A percentile compares a stretch with the other conserved stretches of the same genome.
Conservation (phyloP, 2,797 vertebrate species). For the Neopelma chrysocephalum region DNA sequence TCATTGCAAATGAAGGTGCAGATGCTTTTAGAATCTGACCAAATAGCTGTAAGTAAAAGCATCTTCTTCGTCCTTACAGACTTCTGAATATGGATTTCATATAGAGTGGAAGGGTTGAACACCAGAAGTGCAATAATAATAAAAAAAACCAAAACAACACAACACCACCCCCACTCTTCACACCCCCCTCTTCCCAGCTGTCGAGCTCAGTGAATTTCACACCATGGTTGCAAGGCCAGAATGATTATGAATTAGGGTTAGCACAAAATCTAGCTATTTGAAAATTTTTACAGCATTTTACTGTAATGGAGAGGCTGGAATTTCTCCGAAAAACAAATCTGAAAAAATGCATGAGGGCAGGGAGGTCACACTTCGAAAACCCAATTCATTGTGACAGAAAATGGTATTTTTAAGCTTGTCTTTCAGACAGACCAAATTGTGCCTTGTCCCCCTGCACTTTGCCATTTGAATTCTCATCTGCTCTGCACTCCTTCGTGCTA, state of each 20-base stretch:
- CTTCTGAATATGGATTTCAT: slow-evolving; percentile 7
- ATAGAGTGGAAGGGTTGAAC: slow-evolving; percentile 33
- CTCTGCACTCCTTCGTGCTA: rapidly evolving
- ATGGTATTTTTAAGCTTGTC: neutral
- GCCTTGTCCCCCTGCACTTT: neutral
- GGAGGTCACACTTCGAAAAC: neutral
- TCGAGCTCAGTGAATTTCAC: slow-evolving; percentile 59
- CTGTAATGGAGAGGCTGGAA: neutral
- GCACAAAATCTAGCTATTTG: slow-evolving; percentile 7
- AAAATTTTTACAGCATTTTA: neutral
- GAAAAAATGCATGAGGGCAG: neutral
- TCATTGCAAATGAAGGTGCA: neutral
- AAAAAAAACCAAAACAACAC: neutral
- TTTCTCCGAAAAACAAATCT: neutral
- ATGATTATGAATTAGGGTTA: slow-evolving; percentile 49
- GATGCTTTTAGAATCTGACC: neutral
- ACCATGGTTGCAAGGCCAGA: slow-evolving; percentile 56
- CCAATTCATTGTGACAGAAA: neutral
- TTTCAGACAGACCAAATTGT: neutral
- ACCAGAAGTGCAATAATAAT: slow-evolving; percentile 59
- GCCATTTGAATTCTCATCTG: neutral
- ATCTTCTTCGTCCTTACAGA: neutral
- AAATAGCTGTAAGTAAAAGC: neutral
- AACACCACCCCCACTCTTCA: slow-evolving; percentile 56
- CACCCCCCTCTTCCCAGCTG: slow-evolving; percentile 63